phyloP scores from a whole-genome alignment of 1,140 invertebrate genomes.

The Drosophila obscura region DNA sequence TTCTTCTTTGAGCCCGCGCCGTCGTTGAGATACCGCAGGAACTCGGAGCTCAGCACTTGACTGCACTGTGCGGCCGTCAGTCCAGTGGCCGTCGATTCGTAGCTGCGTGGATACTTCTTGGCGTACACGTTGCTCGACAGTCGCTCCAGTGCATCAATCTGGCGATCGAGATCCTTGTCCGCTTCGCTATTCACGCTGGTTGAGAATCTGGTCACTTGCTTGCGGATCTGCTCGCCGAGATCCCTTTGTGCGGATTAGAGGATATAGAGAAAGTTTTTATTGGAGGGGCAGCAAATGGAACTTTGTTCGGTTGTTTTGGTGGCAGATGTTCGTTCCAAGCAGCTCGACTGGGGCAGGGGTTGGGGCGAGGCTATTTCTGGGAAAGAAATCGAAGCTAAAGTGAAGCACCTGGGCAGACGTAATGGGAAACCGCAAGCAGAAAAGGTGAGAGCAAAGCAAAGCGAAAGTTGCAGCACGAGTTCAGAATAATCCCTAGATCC shows the following conservation, averaged over 20 bases:
- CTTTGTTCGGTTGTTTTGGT: constrained; percentile 13
- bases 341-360: constrained; percentile 11
- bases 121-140: constrained; percentile 89
- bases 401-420: too few species aligned
- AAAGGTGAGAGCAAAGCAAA: too few species aligned
- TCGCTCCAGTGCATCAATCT: constrained; percentile 88
- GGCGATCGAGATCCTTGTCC: constrained; percentile 86
- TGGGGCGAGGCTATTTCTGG: not conserved
- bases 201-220: constrained; percentile 86
- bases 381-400: not conserved
- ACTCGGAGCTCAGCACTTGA: constrained; percentile 88
- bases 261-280: constrained; percentile 62
- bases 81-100: constrained; percentile 87
- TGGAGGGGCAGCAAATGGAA: constrained; percentile 8
- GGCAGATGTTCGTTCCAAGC: constrained; percentile 50
- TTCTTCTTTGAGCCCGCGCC: constrained; percentile 67
- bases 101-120: constrained; percentile 86
- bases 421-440: too few species aligned
- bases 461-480: too few species aligned
- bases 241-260: constrained; percentile 86
- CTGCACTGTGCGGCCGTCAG: constrained; percentile 89
- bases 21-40: constrained; percentile 87
- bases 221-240: constrained; percentile 89
- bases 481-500: not conserved
- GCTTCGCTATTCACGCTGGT: constrained; percentile 86